Conservation (phyloP, 2,797 vertebrate species). For the Toxotes lorentzi region DNA sequence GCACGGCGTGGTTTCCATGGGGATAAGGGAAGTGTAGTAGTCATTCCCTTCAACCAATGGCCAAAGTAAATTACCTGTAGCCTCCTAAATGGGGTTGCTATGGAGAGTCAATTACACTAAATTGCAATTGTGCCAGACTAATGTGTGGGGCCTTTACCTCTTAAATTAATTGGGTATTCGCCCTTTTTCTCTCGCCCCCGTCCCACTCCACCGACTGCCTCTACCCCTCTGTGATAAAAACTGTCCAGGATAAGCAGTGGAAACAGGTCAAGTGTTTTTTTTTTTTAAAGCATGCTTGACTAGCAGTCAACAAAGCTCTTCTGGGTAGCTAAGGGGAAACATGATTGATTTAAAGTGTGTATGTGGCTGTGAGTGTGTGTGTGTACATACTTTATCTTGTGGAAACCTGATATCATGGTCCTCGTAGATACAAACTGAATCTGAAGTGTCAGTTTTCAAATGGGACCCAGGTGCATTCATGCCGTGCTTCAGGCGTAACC, state of each 20-base stretch:
- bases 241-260: neutral
- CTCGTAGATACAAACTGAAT: conserved; percentile 52
- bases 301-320: conserved; percentile 25
- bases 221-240: conserved; percentile 12
- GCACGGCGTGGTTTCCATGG: conserved; percentile 72
- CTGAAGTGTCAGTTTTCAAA: conserved; percentile 77
- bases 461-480: conserved; percentile 78
- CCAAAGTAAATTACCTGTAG: conserved; percentile 66
- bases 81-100: conserved; percentile 67
- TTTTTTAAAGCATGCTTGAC: conserved; percentile 17
- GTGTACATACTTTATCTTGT: conserved; percentile 27
- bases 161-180: conserved; percentile 56
- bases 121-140: conserved; percentile 62
- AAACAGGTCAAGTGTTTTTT: conserved; percentile 24
- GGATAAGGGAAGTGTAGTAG: conserved; percentile 55
- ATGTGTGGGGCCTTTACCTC: conserved; percentile 43
- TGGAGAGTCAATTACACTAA: conserved; percentile 68
- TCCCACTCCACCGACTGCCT: neutral
- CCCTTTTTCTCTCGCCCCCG: neutral
- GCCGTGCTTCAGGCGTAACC: conserved; percentile 30
- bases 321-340: neutral
- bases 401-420: conserved; percentile 29
- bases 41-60: conserved; percentile 53
- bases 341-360: conserved; percentile 16
- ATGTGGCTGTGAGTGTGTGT: conserved; percentile 8